Percentiles rank a stretch among this genome's conserved stretches.
These are phyloP conservation scores for Clistopyga incitator DNA, from an alignment of 2,888 invertebrate genomes.

Conservation along the genomic window DNA sequence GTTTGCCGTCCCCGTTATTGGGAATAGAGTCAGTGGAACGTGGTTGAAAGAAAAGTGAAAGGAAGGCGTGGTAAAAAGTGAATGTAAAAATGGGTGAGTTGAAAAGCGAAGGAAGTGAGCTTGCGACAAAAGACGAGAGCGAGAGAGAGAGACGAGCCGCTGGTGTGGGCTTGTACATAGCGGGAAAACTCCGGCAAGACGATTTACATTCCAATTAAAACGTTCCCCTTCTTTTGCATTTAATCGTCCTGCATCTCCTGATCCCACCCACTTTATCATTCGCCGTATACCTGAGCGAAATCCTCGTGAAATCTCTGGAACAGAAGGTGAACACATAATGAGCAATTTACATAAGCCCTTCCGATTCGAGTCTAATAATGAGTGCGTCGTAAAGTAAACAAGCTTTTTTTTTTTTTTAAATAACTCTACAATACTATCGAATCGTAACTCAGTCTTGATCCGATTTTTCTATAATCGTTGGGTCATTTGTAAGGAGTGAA, in stretches of 20 bases:
- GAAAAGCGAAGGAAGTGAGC: conserved; percentile 37
- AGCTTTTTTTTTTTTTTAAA: conserved; percentile 78
- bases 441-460: not conserved
- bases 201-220: conserved; percentile 79
- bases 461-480: too few species aligned
- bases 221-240: conserved; percentile 57
- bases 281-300: conserved; percentile 24
- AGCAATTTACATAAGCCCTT: conserved; percentile 80
- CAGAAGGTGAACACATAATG: conserved; percentile 76
- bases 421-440: conserved; percentile 52
- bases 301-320: conserved; percentile 78
- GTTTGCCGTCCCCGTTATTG: not conserved
- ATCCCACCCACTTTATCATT: conserved; percentile 14
- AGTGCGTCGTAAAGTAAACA: conserved; percentile 72
- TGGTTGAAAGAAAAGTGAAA: conserved; percentile 2
- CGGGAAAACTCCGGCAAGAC: conserved; percentile 55
- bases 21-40: conserved; percentile 58
- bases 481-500: too few species aligned
- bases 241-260: conserved; percentile 20
- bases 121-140: conserved; percentile 66
- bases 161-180: conserved; percentile 54
- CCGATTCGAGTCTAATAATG: conserved; percentile 77
- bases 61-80: conserved; percentile 1
- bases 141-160: conserved; percentile 65
- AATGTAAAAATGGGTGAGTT: conserved; percentile 27